A percentile compares a stretch with the other conserved stretches of the same genome.
Evolutionary conservation across 2,797 vertebrate species (phyloP).

Genomic region (Manis pentadactyla): DNA sequence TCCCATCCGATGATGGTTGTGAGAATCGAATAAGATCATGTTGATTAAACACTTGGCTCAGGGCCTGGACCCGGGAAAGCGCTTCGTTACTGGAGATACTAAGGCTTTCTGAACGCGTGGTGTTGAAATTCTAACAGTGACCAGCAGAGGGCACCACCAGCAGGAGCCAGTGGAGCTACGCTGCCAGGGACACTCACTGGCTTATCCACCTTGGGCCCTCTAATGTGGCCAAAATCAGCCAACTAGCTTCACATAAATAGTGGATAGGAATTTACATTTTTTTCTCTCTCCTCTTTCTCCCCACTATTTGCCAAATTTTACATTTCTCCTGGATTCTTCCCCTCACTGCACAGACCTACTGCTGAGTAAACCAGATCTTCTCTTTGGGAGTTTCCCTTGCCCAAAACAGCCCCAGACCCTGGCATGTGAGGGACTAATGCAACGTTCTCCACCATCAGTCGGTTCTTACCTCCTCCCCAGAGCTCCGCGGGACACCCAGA

Average conservation of each 20-base stretch:
- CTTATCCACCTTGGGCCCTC: background rate
- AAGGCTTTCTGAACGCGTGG: background rate
- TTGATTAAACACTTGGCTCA: background rate
- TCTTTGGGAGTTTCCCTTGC: background rate
- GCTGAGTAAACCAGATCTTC: background rate
- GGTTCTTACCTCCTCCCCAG: background rate
- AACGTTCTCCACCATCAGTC: background rate
- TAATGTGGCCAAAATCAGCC: background rate
- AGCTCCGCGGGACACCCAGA: background rate
- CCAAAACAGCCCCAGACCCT: background rate
- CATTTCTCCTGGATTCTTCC: background rate
- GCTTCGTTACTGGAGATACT: background rate
- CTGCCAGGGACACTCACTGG: background rate
- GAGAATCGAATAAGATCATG: background rate
- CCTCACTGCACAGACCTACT: background rate
- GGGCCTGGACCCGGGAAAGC: background rate
- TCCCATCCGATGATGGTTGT: background rate
- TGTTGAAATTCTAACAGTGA: slow-evolving; percentile 4
- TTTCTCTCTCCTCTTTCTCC: background rate
- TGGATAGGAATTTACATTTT: background rate
- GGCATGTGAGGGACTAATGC: background rate
- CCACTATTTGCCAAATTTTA: background rate
- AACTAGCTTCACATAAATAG: background rate
- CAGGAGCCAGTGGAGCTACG: background rate
- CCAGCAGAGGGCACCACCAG: slow-evolving; percentile 68